phyloP scores from a whole-genome alignment of 2,797 vertebrate species.

The Scolopax bukidnonensis region DNA sequence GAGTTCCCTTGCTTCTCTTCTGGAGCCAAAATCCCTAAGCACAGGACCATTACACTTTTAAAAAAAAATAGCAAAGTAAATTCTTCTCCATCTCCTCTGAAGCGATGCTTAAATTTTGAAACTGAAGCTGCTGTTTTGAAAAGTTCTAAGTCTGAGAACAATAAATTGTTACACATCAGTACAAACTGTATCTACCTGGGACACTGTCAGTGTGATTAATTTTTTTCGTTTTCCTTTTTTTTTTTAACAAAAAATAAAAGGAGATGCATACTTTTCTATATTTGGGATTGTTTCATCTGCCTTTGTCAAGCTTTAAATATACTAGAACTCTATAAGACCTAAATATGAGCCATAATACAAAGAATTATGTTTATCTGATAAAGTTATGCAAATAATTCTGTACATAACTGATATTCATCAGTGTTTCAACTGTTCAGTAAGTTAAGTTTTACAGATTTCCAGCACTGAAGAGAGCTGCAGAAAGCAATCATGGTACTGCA shows the following conservation, averaged over 20 bases:
- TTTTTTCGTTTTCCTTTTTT: accelerated
- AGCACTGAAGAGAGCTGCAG: neutral
- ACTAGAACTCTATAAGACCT: neutral
- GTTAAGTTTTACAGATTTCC: neutral
- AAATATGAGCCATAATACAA: neutral
- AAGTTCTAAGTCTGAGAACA: neutral
- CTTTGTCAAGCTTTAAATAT: neutral
- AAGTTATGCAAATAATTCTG: neutral
- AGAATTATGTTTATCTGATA: neutral
- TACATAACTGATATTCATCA: neutral
- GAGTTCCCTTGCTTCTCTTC: neutral
- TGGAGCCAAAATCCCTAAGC: neutral
- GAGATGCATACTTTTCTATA: neutral
- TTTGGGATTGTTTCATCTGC: neutral
- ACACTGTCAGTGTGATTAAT: neutral
- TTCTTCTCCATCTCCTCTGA: neutral
- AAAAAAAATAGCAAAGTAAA: neutral
- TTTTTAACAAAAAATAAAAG: neutral
- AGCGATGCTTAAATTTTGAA: neutral
- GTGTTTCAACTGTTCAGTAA: neutral
- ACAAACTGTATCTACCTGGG: neutral
- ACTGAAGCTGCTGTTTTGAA: neutral
- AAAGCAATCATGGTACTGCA: neutral
- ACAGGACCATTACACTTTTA: neutral
- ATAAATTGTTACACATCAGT: neutral